These are phyloP conservation scores for Eupeodes corollae DNA, from an alignment of 1,140 invertebrate species.

Conservation along the genomic window DNA sequence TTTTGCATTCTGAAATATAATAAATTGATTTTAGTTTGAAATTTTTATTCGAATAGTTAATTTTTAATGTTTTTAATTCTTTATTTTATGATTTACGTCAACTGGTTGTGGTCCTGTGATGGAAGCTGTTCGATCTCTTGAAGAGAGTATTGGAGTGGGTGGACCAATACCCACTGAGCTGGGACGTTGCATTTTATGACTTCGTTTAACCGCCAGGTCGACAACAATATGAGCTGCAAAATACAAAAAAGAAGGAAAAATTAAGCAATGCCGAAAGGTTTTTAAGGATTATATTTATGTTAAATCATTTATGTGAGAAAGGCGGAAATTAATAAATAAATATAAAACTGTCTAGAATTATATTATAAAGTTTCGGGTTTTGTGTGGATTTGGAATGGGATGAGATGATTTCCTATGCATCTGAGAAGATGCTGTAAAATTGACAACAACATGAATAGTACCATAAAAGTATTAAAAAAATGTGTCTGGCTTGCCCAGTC, in stretches of 20 bases:
- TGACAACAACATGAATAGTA: no score
- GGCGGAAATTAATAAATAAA: no score
- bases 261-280: no score
- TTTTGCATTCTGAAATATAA: slow-evolving; percentile 54
- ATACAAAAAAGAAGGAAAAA: slow-evolving; percentile 3
- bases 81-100: slow-evolving; percentile 52
- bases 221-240: slow-evolving; percentile 27
- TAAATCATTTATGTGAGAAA: no score
- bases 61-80: not conserved
- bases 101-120: slow-evolving; percentile 84
- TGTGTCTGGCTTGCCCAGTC: no score
- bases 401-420: no score
- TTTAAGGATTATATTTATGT: no score
- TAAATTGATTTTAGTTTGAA: not conserved
- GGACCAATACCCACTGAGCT: slow-evolving; percentile 28
- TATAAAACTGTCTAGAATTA: no score
- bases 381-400: no score
- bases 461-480: no score
- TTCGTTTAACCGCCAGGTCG: slow-evolving; percentile 32
- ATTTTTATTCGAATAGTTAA: not conserved
- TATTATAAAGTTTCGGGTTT: no score
- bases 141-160: slow-evolving; percentile 29
- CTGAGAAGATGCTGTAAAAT: no score
- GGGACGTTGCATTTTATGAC: slow-evolving; percentile 29
- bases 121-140: slow-evolving; percentile 35